These are phyloP conservation scores for Glandiceps talaboti DNA, from an alignment of 53 echinoderm and acorn worm species.

Conservation along the genomic window DNA sequence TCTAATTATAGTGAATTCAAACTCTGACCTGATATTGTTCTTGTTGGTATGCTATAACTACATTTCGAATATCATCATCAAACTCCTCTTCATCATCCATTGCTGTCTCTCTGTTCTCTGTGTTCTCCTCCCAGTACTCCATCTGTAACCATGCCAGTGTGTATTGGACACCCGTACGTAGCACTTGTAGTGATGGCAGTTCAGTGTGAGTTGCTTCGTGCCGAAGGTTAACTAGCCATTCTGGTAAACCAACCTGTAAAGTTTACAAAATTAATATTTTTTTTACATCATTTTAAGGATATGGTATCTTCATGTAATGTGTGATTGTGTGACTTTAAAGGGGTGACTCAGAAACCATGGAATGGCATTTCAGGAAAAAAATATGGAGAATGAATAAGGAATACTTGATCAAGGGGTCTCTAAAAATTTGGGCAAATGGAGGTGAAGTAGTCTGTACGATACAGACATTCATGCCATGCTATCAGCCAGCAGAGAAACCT, in stretches of 20 bases:
- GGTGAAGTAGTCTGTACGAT: too few species aligned
- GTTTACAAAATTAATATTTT: too few species aligned
- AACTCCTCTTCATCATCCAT: slow-evolving; percentile 20
- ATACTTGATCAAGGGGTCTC: too few species aligned
- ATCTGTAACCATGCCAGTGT: slow-evolving; percentile 35
- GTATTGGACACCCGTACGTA: slow-evolving; percentile 18
- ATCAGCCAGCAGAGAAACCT: too few species aligned
- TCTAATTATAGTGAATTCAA: neutral
- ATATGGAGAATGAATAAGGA: too few species aligned
- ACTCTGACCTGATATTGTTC: slow-evolving; percentile 40
- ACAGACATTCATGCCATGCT: too few species aligned
- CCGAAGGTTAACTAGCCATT: slow-evolving; percentile 59
- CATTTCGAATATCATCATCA: slow-evolving; percentile 22
- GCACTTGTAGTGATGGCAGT: slow-evolving; percentile 31
- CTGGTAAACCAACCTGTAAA: slow-evolving; percentile 60
- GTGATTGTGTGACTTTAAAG: too few species aligned
- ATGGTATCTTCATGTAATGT: too few species aligned
- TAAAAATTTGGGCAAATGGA: too few species aligned
- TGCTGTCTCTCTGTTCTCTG: neutral
- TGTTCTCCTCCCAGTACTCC: slow-evolving; percentile 44
- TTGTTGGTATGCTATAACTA: slow-evolving; percentile 31
- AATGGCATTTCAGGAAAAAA: too few species aligned
- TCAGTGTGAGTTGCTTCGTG: slow-evolving; percentile 54
- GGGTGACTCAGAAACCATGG: too few species aligned
- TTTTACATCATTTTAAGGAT: too few species aligned